phyloP scores from a whole-genome alignment of 1,140 invertebrate species.

The Chelonus insularis region DNA sequence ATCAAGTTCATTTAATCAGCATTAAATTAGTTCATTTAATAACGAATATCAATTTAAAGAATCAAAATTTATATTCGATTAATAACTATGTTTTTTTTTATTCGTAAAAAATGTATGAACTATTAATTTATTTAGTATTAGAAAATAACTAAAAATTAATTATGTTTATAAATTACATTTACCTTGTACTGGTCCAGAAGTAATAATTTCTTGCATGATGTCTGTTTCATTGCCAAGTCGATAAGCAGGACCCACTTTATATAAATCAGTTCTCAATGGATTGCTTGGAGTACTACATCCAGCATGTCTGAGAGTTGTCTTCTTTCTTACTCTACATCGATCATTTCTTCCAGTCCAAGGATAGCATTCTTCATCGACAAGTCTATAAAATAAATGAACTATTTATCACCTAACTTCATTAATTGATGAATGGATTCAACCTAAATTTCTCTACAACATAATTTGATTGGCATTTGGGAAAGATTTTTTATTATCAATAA shows the following conservation, averaged over 20 bases:
- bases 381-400: constrained; percentile 54
- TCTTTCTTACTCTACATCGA: constrained; percentile 64
- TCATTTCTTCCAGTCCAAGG: constrained; percentile 71
- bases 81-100: not conserved
- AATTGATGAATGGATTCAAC: too few species aligned
- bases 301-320: constrained; percentile 57
- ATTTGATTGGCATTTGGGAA: too few species aligned
- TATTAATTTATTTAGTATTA: not conserved
- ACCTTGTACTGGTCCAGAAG: constrained; percentile 95
- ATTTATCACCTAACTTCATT: too few species aligned
- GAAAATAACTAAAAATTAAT: not conserved
- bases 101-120: not conserved
- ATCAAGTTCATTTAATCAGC: too few species aligned
- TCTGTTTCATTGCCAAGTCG: constrained; percentile 75
- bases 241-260: constrained; percentile 84
- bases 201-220: constrained; percentile 90
- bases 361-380: constrained; percentile 81
- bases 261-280: constrained; percentile 63
- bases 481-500: too few species aligned
- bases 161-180: constrained; percentile 41
- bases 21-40: too few species aligned
- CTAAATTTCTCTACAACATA: too few species aligned
- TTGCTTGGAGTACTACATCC: constrained; percentile 59
- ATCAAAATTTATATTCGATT: too few species aligned
- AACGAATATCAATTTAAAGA: too few species aligned